A percentile compares a stretch with the other conserved stretches of the same genome.
phyloP scores from a whole-genome alignment of 2,797 vertebrate genomes.

The Notoglanidium macrostoma region DNA sequence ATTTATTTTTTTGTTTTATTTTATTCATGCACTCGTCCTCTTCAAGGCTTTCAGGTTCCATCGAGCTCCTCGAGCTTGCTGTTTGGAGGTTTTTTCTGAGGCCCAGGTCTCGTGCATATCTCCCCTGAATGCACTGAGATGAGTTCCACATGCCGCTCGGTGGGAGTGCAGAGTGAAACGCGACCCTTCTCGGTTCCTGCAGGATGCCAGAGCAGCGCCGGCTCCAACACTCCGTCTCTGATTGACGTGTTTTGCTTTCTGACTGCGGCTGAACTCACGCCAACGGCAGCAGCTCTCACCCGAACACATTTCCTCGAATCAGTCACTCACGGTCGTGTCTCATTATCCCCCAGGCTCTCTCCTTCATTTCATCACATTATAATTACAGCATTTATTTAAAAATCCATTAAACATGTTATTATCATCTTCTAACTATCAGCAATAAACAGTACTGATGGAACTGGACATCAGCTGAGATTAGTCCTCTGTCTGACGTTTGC shows the following conservation, averaged over 20 bases:
- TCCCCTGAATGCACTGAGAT: not conserved
- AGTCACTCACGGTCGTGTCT: not conserved
- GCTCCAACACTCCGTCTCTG: conserved; percentile 21
- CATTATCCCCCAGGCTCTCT: not conserved
- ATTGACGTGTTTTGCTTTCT: conserved; percentile 54
- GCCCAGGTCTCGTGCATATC: not conserved
- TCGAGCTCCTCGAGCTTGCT: not conserved
- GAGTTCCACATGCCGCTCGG: not conserved
- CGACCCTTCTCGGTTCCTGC: not conserved
- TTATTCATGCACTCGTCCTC: not conserved
- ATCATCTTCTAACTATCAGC: not conserved
- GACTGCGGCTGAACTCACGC: conserved; percentile 35
- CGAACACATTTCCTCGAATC: conserved; percentile 40
- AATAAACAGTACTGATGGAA: not conserved
- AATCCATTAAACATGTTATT: not conserved
- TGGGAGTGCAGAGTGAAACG: not conserved
- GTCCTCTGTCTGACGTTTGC: not conserved
- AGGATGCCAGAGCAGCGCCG: not conserved
- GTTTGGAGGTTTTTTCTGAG: not conserved
- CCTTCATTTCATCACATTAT: conserved; percentile 2
- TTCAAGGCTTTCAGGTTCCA: not conserved
- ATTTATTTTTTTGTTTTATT: not conserved
- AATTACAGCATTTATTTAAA: conserved; percentile 1
- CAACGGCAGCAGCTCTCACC: conserved; percentile 30
- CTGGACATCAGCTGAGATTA: not conserved